Base-by-base conservation (phyloP, 2,888 invertebrate species). In the Gandaritis pyraliata region DNA sequence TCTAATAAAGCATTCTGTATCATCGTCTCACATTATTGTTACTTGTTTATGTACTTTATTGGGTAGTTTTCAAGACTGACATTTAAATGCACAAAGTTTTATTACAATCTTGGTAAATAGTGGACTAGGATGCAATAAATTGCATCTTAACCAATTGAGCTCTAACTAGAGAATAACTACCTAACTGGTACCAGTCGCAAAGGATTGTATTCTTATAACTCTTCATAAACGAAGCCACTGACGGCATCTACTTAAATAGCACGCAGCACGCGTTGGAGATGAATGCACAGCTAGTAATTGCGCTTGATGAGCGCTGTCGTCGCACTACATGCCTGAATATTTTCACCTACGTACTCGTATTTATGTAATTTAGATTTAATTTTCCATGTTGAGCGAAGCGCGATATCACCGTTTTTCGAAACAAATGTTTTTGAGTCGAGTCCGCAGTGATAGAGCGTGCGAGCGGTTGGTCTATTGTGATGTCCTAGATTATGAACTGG, bases 231-330 rank as follows among this genome's bases (percentile, higher is more conserved):
- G 51, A 43, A 47, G 52, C 65, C 61, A 60, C 64, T 60, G 72
- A 23, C 75, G 69, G 72, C 73, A 76, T 69, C 75, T 74, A 77
- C 78, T 80, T 77, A 73, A 76, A 76, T 78, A 76, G 68, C 79
- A 68, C 72, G 81, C 72, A 81, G 87, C 87, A 87, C 86, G 86
- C 82, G 85, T 83, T 76, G 73, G 72, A 75, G 72, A 76, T 87
- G 80, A 87, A 88, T 88, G 86, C 81, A 72, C 81, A 80, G n/a
- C n/a, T n/a, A n/a, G 79, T 87, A 87, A 89, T 89, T 88, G 83
- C 78, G 72, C 78, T 75, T 78, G 82, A 85, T 78, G 80, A 78
- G 78, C 74, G 77, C 71, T 72, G 76, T 76, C 76, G 76, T 75
- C 75, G 75, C 77, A 76, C 76, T 77, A 78, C 73, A 74, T 77